A percentile compares a stretch with the other conserved stretches of the same genome.
Conservation (phyloP, 1,140 invertebrate species). For the Euglossa dilemma region DNA sequence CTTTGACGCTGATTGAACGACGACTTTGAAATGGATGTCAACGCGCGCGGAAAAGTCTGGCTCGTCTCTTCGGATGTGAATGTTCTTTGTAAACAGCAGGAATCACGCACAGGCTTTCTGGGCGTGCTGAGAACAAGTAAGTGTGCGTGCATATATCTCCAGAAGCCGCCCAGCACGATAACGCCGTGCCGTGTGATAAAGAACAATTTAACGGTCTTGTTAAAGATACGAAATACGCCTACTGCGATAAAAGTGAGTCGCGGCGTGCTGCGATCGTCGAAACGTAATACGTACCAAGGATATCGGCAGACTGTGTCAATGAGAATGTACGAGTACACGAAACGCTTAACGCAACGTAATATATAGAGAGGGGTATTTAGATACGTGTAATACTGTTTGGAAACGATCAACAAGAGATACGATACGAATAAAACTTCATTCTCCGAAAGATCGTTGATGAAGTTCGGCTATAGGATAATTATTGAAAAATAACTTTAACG, state of each 20-base stretch:
- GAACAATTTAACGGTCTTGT: slow-evolving; percentile 76
- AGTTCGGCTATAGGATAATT: no score
- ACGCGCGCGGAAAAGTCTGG: slow-evolving; percentile 25
- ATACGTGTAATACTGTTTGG: no score
- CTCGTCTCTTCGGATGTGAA: slow-evolving; percentile 38
- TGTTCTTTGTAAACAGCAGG: slow-evolving; percentile 51
- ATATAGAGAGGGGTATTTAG: no score
- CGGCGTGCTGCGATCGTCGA: slow-evolving; percentile 13
- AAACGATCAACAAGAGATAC: no score
- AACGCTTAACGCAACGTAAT: background rate
- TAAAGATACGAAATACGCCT: slow-evolving; percentile 76
- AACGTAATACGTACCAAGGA: background rate
- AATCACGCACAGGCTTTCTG: slow-evolving; percentile 44
- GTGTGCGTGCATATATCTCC: slow-evolving; percentile 63
- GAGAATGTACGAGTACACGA: background rate
- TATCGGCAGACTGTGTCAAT: slow-evolving; percentile 15
- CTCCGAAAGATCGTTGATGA: no score
- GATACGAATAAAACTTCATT: no score
- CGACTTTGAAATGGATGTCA: slow-evolving; percentile 35
- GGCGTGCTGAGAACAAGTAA: slow-evolving; percentile 33
- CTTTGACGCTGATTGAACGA: slow-evolving; percentile 30
- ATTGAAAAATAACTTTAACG: no score
- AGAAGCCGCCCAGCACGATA: slow-evolving; percentile 73
- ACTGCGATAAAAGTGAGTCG: slow-evolving; percentile 73
- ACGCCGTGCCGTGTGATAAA: slow-evolving; percentile 63